A percentile compares a stretch with the other conserved stretches of the same genome.
Conservation (phyloP, 2,113 vertebrate genomes). For the Smithornis capensis region DNA sequence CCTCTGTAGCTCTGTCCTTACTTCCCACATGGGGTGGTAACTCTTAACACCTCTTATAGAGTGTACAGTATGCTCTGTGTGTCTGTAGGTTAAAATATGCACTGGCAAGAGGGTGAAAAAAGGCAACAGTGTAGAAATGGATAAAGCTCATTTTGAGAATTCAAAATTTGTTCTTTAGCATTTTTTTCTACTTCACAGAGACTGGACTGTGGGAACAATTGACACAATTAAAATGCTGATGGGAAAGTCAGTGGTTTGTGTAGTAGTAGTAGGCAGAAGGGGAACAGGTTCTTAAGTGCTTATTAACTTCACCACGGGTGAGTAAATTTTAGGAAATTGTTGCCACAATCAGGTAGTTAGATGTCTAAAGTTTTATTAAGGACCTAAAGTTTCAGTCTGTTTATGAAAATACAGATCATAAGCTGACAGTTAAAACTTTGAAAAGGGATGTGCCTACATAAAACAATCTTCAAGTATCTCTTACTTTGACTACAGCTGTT, state of each 20-base stretch:
- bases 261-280: not conserved
- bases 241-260: not conserved
- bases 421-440: not conserved
- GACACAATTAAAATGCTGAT: not conserved
- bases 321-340: not conserved
- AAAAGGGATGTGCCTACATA: not conserved
- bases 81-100: not conserved
- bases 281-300: not conserved
- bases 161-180: no score
- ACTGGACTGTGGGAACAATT: not conserved
- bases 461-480: not conserved
- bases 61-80: not conserved
- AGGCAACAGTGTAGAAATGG: no score
- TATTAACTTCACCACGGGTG: not conserved
- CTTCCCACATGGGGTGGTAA: not conserved
- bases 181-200: no score
- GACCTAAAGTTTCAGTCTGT: not conserved
- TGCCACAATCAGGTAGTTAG: not conserved
- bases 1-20: not conserved
- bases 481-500: not conserved
- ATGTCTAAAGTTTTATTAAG: not conserved
- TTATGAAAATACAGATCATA: not conserved
- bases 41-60: not conserved
- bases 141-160: no score
- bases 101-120: not conserved